These are phyloP conservation scores for Myzus persicae DNA, from an alignment of 1,140 invertebrate genomes.

Conservation along the genomic window DNA sequence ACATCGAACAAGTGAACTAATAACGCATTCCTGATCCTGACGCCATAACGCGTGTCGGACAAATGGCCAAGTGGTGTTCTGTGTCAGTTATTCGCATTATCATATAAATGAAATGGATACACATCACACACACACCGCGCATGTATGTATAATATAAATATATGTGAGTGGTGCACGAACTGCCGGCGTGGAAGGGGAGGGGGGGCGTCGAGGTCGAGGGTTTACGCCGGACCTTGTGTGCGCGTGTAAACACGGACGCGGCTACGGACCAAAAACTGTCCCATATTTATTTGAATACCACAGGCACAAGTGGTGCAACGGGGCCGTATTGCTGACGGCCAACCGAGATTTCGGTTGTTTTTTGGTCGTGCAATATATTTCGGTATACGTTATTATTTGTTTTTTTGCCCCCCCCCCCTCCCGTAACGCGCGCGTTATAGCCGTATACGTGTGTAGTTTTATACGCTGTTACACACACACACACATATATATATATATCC, in stretches of 20 bases:
- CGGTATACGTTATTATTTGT: neutral
- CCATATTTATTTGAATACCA: neutral
- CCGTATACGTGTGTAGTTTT: neutral
- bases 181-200: too few species aligned
- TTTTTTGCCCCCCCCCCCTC: neutral
- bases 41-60: constrained; percentile 35
- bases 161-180: neutral
- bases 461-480: neutral
- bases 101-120: constrained; percentile 53
- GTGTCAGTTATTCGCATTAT: constrained; percentile 49
- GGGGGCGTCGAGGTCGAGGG: neutral
- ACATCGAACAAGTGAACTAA: constrained; percentile 51
- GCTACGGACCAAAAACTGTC: neutral
- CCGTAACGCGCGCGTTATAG: too few species aligned
- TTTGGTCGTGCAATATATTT: neutral
- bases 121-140: neutral
- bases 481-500: too few species aligned
- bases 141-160: neutral
- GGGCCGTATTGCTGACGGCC: neutral
- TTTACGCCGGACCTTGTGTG: neutral
- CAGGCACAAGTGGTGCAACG: neutral
- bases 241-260: neutral
- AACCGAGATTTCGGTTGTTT: neutral
- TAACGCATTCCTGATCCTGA: constrained; percentile 47
- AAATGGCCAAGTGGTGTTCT: constrained; percentile 27